phyloP scores from a whole-genome alignment of 2,113 vertebrate species.

The Chaetorhynchus papuensis region DNA sequence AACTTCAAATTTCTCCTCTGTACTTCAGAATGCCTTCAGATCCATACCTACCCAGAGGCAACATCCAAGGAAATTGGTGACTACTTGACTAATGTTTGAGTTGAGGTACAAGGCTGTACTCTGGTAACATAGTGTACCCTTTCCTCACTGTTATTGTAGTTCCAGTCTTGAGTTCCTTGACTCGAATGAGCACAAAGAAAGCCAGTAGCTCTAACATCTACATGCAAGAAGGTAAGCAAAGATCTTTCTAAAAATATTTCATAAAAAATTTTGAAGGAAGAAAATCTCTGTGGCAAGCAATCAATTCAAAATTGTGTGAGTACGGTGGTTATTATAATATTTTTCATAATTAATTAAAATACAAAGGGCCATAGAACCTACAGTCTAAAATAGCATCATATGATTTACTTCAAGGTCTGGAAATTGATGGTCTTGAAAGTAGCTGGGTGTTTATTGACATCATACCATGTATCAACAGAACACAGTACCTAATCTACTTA shows the following conservation, averaged over 20 bases:
- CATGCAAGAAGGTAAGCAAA: neutral
- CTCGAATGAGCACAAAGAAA: neutral
- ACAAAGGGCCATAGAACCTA: neutral
- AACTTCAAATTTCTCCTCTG: neutral
- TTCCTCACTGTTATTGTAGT: neutral
- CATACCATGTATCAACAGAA: neutral
- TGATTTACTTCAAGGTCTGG: neutral
- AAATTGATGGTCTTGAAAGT: neutral
- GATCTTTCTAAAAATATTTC: neutral
- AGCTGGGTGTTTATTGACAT: neutral
- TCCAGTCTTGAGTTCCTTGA: neutral
- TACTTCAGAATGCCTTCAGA: neutral
- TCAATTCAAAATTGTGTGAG: neutral
- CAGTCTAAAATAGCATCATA: neutral
- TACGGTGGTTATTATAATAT: neutral
- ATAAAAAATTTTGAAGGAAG: neutral
- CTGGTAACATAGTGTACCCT: neutral
- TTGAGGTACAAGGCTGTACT: neutral
- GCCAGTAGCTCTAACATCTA: neutral
- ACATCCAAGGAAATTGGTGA: neutral
- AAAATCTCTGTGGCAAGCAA: neutral
- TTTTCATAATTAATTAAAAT: neutral
- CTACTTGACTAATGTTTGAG: neutral
- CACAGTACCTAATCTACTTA: neutral
- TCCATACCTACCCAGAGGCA: neutral